Evolutionary conservation across 2,888 invertebrate species (phyloP).

Genomic region (Hipparchia sbordonii): DNA sequence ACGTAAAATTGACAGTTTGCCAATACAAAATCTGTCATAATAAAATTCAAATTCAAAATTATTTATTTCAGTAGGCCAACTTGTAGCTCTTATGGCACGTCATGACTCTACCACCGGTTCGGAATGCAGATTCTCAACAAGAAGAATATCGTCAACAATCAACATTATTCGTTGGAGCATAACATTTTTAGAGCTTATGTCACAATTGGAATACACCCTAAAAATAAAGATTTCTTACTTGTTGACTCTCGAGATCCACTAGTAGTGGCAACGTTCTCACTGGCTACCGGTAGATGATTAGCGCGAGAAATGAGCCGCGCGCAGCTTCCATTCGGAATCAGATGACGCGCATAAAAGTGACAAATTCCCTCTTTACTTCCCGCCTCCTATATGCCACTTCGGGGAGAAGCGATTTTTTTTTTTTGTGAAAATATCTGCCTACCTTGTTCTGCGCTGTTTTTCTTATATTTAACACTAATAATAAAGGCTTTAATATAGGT

Average conservation of each 20-base stretch:
- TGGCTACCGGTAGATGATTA: slow-evolving; percentile 46
- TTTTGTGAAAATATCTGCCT: slow-evolving; percentile 3
- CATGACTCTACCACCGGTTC: too few relatives aligned
- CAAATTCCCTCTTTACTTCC: slow-evolving; percentile 36
- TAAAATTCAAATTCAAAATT: too few relatives aligned
- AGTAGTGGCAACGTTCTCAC: slow-evolving; percentile 30
- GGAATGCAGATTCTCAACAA: too few relatives aligned
- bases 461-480: not conserved
- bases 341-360: slow-evolving; percentile 44
- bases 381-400: slow-evolving; percentile 18
- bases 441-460: not conserved
- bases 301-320: slow-evolving; percentile 45
- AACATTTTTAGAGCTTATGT: too few relatives aligned
- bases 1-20: too few relatives aligned
- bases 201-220: not conserved
- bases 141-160: too few relatives aligned
- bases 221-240: not conserved
- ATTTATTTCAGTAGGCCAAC: too few relatives aligned
- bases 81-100: too few relatives aligned
- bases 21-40: too few relatives aligned
- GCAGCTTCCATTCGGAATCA: slow-evolving; percentile 44
- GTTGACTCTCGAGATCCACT: not conserved
- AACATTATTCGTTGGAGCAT: too few relatives aligned
- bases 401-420: slow-evolving; percentile 7
- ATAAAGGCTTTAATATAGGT: too few relatives aligned